Conservation (phyloP, 2,888 invertebrate genomes). For the Anthophora plumipes region DNA sequence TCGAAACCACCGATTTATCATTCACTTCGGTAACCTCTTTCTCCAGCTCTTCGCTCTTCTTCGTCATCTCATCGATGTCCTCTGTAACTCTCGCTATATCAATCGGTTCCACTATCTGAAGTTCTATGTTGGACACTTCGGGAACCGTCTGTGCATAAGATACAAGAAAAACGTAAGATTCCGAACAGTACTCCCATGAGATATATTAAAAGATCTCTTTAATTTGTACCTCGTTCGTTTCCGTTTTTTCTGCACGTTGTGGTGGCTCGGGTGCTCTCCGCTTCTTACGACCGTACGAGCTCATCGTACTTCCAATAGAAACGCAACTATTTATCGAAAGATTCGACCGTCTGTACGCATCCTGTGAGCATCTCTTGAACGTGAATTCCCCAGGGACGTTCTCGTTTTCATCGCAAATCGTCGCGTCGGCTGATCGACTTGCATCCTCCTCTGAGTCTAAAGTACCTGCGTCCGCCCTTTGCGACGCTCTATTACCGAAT, state of each 20-base stretch:
- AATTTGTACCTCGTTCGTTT: conserved; percentile 70
- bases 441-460: conserved; percentile 63
- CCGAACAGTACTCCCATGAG: too few relatives aligned
- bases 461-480: conserved; percentile 69
- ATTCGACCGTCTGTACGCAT: conserved; percentile 80
- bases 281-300: conserved; percentile 87
- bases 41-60: conserved; percentile 78
- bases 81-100: conserved; percentile 74
- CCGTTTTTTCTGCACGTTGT: conserved; percentile 70
- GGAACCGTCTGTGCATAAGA: conserved; percentile 17
- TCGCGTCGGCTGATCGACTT: conserved; percentile 62
- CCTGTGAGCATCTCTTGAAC: conserved; percentile 79
- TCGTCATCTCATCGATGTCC: conserved; percentile 75
- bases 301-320: conserved; percentile 83
- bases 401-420: conserved; percentile 79
- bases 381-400: conserved; percentile 78
- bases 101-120: conserved; percentile 70
- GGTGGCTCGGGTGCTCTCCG: conserved; percentile 88
- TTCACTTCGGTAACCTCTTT: conserved; percentile 28
- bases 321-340: conserved; percentile 81
- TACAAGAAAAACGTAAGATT: not conserved
- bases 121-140: conserved; percentile 50
- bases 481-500: conserved; percentile 77
- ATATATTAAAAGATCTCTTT: too few relatives aligned
- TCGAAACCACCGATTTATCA: not conserved